A percentile compares a stretch with the other conserved stretches of the same genome.
phyloP scores from a whole-genome alignment of 2,113 vertebrate genomes.

The Ameiurus melas region DNA sequence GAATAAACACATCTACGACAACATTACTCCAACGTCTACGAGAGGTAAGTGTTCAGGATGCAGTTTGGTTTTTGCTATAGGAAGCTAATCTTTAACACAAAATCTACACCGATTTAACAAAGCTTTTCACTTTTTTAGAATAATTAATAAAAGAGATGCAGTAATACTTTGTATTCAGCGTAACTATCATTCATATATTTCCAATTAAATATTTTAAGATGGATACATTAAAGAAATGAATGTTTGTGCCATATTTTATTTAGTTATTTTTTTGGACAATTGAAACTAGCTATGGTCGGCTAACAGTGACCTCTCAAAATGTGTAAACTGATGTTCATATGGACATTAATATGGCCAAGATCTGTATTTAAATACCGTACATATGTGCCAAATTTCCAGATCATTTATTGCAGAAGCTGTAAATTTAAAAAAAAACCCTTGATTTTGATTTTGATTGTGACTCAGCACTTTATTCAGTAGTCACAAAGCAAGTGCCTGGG shows the following conservation, averaged over 20 bases:
- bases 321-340: background rate
- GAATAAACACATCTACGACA: background rate
- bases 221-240: background rate
- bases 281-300: background rate
- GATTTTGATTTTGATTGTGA: background rate
- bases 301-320: background rate
- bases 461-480: background rate
- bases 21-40: background rate
- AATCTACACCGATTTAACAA: background rate
- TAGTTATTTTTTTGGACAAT: background rate
- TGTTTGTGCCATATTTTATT: background rate
- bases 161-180: background rate
- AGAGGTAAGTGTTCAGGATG: background rate
- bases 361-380: background rate
- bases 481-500: background rate
- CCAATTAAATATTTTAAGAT: background rate
- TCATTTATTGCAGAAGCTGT: background rate
- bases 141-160: background rate
- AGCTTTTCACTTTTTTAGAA: background rate
- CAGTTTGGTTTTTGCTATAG: background rate
- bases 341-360: background rate
- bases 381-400: background rate
- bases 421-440: background rate
- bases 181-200: background rate
- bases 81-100: background rate